phyloP scores from a whole-genome alignment of 2,888 invertebrate genomes.

The Gastrophysa polygoni region DNA sequence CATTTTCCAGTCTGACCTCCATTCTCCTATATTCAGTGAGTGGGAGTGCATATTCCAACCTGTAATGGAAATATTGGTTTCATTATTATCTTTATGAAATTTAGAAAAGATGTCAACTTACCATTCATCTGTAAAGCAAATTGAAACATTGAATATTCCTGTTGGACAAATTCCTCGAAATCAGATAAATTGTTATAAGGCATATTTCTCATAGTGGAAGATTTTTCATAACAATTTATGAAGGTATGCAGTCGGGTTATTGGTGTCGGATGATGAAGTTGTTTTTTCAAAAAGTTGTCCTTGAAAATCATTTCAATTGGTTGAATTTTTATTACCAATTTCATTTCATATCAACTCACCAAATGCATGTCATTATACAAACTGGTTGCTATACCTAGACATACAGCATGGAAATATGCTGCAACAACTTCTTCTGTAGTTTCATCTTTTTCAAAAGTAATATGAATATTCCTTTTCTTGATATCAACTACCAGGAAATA shows the following conservation, averaged over 20 bases:
- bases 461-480: slow-evolving; percentile 60
- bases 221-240: slow-evolving; percentile 48
- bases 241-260: slow-evolving; percentile 49
- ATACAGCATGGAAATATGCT: slow-evolving; percentile 72
- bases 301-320: slow-evolving; percentile 27
- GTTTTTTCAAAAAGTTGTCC: slow-evolving; percentile 51
- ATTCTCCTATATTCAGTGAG: slow-evolving; percentile 53
- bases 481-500: slow-evolving; percentile 65
- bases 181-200: slow-evolving; percentile 42
- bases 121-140: slow-evolving; percentile 53
- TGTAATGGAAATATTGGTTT: slow-evolving; percentile 33
- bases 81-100: background rate
- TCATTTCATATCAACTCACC: slow-evolving; percentile 45
- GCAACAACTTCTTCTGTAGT: slow-evolving; percentile 64
- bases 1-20: slow-evolving; percentile 49
- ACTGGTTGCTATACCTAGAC: slow-evolving; percentile 60
- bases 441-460: slow-evolving; percentile 64
- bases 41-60: slow-evolving; percentile 55
- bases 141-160: slow-evolving; percentile 52
- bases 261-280: slow-evolving; percentile 51
- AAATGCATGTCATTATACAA: slow-evolving; percentile 50
- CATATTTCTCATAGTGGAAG: slow-evolving; percentile 40
- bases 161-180: slow-evolving; percentile 50
- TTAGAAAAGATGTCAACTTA: slow-evolving; percentile 35
- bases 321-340: background rate